Conservation (phyloP, 2,888 invertebrate genomes). For the Synanthedon tipuliformis region DNA sequence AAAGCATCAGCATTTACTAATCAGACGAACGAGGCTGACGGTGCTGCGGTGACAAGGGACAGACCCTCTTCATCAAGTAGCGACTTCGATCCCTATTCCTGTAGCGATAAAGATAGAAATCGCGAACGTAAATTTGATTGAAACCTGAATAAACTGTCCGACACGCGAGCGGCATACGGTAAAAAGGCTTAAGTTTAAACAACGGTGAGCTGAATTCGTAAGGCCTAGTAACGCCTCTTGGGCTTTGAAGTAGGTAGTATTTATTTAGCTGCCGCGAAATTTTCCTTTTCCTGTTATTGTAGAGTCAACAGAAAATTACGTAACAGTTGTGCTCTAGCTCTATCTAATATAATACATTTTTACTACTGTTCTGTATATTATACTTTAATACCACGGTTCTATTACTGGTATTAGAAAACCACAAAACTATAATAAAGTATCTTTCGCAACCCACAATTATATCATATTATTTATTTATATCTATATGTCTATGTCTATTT, state of each 20-base stretch:
- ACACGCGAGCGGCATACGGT: conserved; percentile 36
- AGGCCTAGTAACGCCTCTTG: conserved; percentile 14
- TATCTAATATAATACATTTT: too few species aligned
- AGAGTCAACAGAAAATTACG: not conserved
- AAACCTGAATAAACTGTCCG: conserved; percentile 33
- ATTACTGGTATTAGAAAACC: too few species aligned
- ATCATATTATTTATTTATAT: too few species aligned
- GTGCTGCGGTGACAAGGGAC: not conserved
- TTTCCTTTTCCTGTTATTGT: not conserved
- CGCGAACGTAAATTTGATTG: conserved; percentile 12
- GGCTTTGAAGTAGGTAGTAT: conserved; percentile 8
- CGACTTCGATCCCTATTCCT: conserved; percentile 12
- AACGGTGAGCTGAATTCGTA: conserved; percentile 15
- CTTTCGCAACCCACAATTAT: too few species aligned
- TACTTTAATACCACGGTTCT: too few species aligned
- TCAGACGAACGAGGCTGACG: conserved; percentile 18
- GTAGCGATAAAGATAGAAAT: conserved; percentile 17
- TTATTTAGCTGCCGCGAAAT: not conserved
- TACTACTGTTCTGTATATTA: too few species aligned
- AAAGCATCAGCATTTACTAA: conserved; percentile 25
- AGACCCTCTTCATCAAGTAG: not conserved
- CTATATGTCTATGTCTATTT: too few species aligned
- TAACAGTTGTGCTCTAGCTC: not conserved
- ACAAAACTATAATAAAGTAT: too few species aligned
- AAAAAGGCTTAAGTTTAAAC: conserved; percentile 30